phyloP scores from a whole-genome alignment of 2,797 vertebrate genomes.

The Halcyon smyrnensis region DNA sequence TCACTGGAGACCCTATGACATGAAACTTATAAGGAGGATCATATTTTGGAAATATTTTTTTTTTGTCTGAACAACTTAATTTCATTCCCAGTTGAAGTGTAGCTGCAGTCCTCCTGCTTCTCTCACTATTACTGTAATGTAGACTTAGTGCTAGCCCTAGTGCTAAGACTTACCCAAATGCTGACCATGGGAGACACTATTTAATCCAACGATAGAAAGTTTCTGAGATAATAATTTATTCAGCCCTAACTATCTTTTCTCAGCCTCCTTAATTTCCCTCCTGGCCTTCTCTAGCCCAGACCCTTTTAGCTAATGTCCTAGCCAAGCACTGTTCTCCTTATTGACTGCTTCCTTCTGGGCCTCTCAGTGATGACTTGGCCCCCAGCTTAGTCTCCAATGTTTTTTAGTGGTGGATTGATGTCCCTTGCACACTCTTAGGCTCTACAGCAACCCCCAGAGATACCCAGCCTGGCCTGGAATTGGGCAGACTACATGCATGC shows the following conservation, averaged over 20 bases:
- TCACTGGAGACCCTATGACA: too few relatives aligned
- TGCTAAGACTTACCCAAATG: background rate
- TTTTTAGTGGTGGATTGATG: background rate
- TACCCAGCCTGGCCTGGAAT: background rate
- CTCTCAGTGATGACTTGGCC: background rate
- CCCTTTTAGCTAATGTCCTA: background rate
- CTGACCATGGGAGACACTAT: background rate
- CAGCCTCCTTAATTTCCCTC: background rate
- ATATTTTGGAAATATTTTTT: background rate
- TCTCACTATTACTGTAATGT: background rate
- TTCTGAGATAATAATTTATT: background rate
- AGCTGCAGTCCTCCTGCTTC: background rate
- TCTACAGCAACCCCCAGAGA: background rate
- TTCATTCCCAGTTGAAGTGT: background rate
- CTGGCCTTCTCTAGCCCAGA: background rate
- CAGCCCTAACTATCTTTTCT: background rate
- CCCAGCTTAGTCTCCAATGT: background rate
- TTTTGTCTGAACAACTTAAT: background rate
- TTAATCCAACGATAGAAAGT: background rate
- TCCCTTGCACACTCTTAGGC: background rate
- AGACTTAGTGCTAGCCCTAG: background rate
- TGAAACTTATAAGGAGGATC: too few relatives aligned
- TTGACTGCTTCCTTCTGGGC: background rate
- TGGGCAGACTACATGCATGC: background rate
- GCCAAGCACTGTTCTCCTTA: background rate